Evolutionary conservation across 2,113 vertebrate genomes (phyloP), one percentile per base, ranked within the genome.

Genomic region (Chascanopsetta lugubris): DNA sequence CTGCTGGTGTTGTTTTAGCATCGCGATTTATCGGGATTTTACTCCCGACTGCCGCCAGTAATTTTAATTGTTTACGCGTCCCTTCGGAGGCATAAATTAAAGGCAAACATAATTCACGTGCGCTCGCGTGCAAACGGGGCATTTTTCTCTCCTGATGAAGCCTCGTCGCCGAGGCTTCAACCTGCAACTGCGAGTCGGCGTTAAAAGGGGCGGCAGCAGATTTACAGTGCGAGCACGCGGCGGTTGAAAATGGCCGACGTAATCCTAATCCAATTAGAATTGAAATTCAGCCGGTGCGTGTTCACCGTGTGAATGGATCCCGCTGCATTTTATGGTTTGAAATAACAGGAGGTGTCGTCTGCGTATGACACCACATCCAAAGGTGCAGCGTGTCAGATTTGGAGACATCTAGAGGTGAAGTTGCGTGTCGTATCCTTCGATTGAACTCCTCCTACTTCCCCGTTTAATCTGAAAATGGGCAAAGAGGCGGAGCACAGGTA

Each of bases 31-130:
- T 66, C 9, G 29, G 85, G 84, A 89, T 85, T n/a, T 88, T 81
- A 87, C 75, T 66, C 57, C n/a, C 63, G 81, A 83, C 83, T 58
- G 62, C 79, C 7, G 56, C 76, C 58, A 85, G 75, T 87, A 87
- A 86, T 85, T 85, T 83, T 85, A 80, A 85, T 86, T 81, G 80
- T 87, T 85, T 85, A 82, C 46, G 53, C 61, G 38, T 73, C 78
- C 80, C 78, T 74, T 71, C 74, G 76, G 85, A 84, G 64, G 74
- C 66, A 78, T 80, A 81, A 84, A 87, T 84, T 79, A 86, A 84
- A 82, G 56, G 38, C 51, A 79, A 79, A 77, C 76, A 80, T 80
- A 79, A 84, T 69, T 85, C 78, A 80, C 69, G 69, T 62, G 58
- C 43, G 24, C 20, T 54, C n/a, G 72, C 67, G 59, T 77, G 71